Evolutionary conservation across 1,140 invertebrate genomes (phyloP).

Genomic region (Drosophila kepulauana): DNA sequence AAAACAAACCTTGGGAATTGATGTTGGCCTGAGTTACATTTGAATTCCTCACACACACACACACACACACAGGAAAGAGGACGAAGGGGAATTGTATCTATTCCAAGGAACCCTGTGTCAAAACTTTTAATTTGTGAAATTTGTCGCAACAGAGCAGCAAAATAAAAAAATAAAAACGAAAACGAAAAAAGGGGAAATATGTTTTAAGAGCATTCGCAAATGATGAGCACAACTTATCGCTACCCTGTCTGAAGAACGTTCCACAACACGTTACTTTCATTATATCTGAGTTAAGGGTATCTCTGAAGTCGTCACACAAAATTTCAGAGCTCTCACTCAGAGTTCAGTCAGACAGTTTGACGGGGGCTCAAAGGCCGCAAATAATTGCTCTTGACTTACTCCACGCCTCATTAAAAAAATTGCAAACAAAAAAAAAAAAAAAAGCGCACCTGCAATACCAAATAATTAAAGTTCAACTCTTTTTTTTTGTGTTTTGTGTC

Average conservation of each 20-base stretch:
- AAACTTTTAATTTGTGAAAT: conserved; percentile 73
- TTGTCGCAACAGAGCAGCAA: conserved; percentile 17
- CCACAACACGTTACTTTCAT: too few relatives aligned
- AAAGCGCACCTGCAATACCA: conserved; percentile 24
- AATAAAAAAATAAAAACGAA: background rate
- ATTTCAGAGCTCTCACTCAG: background rate
- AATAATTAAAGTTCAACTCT: conserved; percentile 61
- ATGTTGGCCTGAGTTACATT: background rate
- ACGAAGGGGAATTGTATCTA: conserved; percentile 12
- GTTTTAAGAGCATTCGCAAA: conserved; percentile 8
- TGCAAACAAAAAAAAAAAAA: background rate
- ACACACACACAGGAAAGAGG: background rate
- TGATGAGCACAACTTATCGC: background rate
- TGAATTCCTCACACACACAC: background rate
- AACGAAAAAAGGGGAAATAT: background rate
- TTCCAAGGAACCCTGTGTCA: conserved; percentile 21
- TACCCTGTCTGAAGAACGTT: background rate
- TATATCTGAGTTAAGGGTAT: background rate
- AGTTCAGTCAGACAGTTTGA: background rate
- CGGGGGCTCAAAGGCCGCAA: background rate
- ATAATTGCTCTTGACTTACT: conserved; percentile 23
- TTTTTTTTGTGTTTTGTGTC: conserved; percentile 2
- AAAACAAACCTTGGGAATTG: conserved; percentile 15
- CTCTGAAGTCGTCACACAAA: background rate
- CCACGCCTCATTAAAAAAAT: background rate